A percentile compares a stretch with the other conserved stretches of the same genome.
Evolutionary conservation across 2,113 vertebrate genomes (phyloP).

Genomic region (Sisor rabdophorus): DNA sequence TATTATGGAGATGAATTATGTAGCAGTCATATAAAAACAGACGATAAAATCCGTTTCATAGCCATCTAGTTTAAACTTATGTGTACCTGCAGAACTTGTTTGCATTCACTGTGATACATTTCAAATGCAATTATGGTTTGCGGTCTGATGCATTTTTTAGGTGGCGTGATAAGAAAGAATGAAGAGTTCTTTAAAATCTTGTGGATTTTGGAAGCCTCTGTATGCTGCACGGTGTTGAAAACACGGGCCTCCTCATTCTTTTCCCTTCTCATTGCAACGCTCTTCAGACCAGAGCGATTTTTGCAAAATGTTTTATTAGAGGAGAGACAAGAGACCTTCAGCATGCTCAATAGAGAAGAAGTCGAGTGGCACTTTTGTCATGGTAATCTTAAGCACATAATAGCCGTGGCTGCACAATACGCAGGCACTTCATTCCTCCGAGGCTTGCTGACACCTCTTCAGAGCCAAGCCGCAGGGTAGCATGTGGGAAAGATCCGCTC

Average conservation of each 20-base stretch:
- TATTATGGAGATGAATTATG: background rate
- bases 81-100: background rate
- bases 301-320: slow-evolving; percentile 99
- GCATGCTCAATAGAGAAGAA: slow-evolving; percentile 96
- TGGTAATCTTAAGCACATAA: slow-evolving; percentile 99
- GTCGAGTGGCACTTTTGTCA: slow-evolving; percentile 99
- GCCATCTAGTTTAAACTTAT: too few relatives aligned
- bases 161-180: background rate
- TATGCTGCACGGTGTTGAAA: slow-evolving; percentile 28
- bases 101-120: background rate
- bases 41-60: background rate
- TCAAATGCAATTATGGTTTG: background rate
- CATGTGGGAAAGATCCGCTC: slow-evolving; percentile 99
- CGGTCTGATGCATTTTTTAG: background rate
- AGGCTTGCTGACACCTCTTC: slow-evolving; percentile 94
- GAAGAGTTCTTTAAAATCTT: background rate
- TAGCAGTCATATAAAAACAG: background rate
- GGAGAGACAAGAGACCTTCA: slow-evolving; percentile 87
- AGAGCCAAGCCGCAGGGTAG: slow-evolving; percentile 93
- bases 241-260: slow-evolving; percentile 38
- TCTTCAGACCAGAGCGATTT: slow-evolving; percentile 89
- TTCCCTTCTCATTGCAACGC: slow-evolving; percentile 54
- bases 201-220: slow-evolving; percentile 5
- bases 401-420: slow-evolving; percentile 92
- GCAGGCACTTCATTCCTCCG: slow-evolving; percentile 98